Conservation (phyloP, 2,113 vertebrate genomes). For the Copsychus sechellarum region DNA sequence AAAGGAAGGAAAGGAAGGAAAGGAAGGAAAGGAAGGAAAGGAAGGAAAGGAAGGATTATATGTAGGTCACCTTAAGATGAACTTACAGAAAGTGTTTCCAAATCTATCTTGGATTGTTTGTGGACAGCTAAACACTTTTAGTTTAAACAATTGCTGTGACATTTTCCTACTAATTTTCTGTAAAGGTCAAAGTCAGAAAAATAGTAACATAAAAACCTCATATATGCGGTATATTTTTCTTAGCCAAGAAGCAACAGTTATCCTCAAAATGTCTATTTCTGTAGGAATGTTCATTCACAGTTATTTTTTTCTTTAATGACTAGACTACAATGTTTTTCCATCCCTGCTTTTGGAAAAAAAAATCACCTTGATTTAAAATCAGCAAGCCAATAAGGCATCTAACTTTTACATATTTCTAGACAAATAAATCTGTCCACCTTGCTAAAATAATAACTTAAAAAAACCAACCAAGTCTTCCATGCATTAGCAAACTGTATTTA, state of each 20-base stretch:
- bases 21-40: rapidly evolving
- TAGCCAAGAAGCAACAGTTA: neutral
- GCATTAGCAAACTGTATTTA: neutral
- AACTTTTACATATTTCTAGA: neutral
- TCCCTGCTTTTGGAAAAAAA: neutral
- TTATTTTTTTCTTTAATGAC: neutral
- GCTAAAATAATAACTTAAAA: neutral
- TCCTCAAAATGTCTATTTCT: neutral
- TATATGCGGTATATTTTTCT: neutral
- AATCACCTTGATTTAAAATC: neutral
- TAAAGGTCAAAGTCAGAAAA: neutral
- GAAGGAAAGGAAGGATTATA: rapidly evolving
- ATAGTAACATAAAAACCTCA: neutral
- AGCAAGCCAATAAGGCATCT: neutral
- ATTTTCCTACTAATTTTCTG: neutral
- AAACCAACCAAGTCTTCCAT: neutral
- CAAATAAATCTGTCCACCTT: neutral
- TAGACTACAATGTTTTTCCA: neutral
- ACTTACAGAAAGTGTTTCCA: neutral
- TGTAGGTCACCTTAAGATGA: neutral
- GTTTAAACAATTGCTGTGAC: neutral
- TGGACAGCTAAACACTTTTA: neutral
- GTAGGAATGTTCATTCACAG: neutral
- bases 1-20: too few species aligned
- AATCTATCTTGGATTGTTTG: neutral